Evolutionary conservation across 2,113 vertebrate species (phyloP).

Genomic region (Silurus meridionalis): DNA sequence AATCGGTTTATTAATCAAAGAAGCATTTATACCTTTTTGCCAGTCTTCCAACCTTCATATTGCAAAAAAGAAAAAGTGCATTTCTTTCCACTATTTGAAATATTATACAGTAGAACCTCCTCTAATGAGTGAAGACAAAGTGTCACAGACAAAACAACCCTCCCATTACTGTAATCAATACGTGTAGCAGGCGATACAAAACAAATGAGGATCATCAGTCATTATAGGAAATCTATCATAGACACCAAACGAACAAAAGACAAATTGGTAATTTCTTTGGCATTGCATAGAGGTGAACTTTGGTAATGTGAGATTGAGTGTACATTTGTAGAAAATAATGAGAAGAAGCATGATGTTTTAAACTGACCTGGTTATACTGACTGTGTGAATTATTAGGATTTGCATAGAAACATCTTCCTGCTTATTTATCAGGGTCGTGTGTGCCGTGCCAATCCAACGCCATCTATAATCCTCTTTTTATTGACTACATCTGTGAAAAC

Average conservation of each 20-base stretch:
- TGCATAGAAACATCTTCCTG: neutral
- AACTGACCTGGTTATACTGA: neutral
- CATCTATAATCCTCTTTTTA: conserved; percentile 31
- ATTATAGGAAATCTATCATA: neutral
- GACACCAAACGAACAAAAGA: conserved; percentile 12
- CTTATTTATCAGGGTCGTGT: conserved; percentile 32
- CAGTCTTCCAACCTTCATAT: neutral
- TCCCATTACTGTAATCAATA: conserved; percentile 18
- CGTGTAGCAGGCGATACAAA: neutral
- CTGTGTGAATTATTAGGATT: conserved; percentile 6
- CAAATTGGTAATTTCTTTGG: neutral
- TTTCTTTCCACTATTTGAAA: neutral
- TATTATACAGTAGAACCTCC: neutral
- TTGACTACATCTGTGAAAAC: conserved; percentile 9
- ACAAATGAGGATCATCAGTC: conserved; percentile 26
- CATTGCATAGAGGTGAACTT: neutral
- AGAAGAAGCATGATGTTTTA: conserved; percentile 2
- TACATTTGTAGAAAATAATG: neutral
- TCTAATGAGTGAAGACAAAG: conserved; percentile 22
- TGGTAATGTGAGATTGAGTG: neutral
- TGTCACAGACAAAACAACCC: conserved; percentile 7
- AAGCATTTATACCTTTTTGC: too few relatives aligned
- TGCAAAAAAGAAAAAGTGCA: neutral
- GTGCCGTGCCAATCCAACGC: neutral
- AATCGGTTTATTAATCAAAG: neutral